Evolutionary conservation across 2,888 invertebrate genomes (phyloP).

Genomic region (Eubasilissa splendida): DNA sequence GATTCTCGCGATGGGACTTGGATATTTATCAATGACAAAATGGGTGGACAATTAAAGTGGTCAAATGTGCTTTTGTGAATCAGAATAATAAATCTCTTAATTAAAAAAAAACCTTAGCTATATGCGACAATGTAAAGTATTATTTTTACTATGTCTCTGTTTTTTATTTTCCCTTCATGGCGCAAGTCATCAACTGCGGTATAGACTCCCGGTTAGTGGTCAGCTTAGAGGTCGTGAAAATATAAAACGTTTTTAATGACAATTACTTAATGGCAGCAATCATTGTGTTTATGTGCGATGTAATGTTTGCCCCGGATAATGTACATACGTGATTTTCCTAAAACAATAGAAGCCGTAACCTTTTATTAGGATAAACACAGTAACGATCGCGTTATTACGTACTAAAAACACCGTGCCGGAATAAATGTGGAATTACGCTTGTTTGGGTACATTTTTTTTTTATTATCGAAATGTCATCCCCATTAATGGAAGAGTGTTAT

Average conservation of each 20-base stretch:
- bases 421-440: neutral
- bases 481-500: too few relatives aligned
- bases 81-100: too few relatives aligned
- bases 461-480: too few relatives aligned
- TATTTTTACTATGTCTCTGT: neutral
- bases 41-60: neutral
- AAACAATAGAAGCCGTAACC: conserved; percentile 29
- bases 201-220: neutral
- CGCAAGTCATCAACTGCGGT: neutral
- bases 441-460: too few relatives aligned
- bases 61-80: neutral
- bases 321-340: conserved; percentile 12
- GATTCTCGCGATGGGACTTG: too few relatives aligned
- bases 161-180: neutral
- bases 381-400: conserved; percentile 33
- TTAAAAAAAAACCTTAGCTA: too few relatives aligned
- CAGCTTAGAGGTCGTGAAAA: conserved; percentile 9
- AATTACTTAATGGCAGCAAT: conserved; percentile 30
- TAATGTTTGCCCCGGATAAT: conserved; percentile 18
- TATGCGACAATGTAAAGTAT: neutral
- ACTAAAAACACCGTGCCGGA: conserved; percentile 4
- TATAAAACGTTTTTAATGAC: conserved; percentile 12
- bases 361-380: conserved; percentile 24
- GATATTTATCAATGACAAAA: too few relatives aligned
- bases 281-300: conserved; percentile 18